These are phyloP conservation scores for Aphidius gifuensis DNA, from an alignment of 1,140 invertebrate genomes.

Conservation along the genomic window DNA sequence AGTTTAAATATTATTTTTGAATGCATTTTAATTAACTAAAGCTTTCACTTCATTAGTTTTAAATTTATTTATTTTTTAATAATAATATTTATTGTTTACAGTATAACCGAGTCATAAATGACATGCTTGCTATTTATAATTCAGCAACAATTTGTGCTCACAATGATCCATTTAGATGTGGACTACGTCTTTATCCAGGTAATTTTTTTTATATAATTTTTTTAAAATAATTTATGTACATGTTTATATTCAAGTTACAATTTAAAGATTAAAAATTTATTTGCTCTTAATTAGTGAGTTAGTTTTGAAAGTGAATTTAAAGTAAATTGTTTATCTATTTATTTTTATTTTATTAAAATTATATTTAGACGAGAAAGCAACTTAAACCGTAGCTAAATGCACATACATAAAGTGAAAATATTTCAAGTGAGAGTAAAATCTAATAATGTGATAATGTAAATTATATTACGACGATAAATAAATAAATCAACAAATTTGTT, in stretches of 20 bases:
- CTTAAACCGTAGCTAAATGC: too few relatives aligned
- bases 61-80: too few relatives aligned
- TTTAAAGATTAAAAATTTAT: background rate
- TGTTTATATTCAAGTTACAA: background rate
- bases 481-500: too few relatives aligned
- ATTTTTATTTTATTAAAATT: background rate
- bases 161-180: constrained; percentile 78
- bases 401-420: too few relatives aligned
- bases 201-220: constrained; percentile 28
- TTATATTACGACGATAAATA: too few relatives aligned
- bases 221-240: background rate
- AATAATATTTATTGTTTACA: constrained; percentile 51
- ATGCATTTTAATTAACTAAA: too few relatives aligned
- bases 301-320: background rate
- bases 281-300: too few relatives aligned
- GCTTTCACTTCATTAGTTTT: too few relatives aligned
- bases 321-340: background rate
- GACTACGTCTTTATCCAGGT: constrained; percentile 79
- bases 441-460: too few relatives aligned
- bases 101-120: constrained; percentile 82
- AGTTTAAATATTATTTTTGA: too few relatives aligned
- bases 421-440: too few relatives aligned
- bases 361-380: background rate
- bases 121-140: constrained; percentile 86
- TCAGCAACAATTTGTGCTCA: constrained; percentile 81